Percentiles rank a stretch among this genome's conserved stretches.
Evolutionary conservation across 1,140 invertebrate genomes (phyloP).

Genomic region (Eriosoma lanigerum): DNA sequence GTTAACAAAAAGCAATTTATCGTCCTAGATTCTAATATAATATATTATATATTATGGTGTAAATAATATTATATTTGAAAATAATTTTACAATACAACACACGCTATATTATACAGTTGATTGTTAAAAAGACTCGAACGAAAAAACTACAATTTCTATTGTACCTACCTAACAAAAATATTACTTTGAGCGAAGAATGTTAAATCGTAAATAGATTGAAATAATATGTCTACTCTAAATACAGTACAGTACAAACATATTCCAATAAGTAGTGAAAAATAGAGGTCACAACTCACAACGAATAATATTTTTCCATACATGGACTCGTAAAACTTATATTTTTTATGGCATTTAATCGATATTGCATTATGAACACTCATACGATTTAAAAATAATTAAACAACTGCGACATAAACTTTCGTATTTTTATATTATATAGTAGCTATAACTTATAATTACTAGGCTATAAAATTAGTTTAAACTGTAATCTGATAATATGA

Average conservation of each 20-base stretch:
- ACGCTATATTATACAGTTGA: not conserved
- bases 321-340: slow-evolving; percentile 3
- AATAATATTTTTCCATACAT: not conserved
- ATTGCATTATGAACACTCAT: not conserved
- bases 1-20: not conserved
- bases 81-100: slow-evolving; percentile 5
- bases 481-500: no score
- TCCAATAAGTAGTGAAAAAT: slow-evolving; percentile 27
- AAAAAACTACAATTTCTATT: not conserved
- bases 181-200: not conserved
- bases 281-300: not conserved
- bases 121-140: not conserved
- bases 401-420: no score
- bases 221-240: not conserved
- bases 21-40: not conserved
- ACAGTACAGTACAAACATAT: not conserved
- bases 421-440: no score
- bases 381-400: no score
- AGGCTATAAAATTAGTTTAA: no score
- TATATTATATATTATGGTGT: slow-evolving; percentile 10
- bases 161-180: not conserved
- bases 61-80: not conserved
- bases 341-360: not conserved
- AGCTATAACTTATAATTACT: no score
- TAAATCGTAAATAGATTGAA: slow-evolving; percentile 6